Percentiles rank a stretch among this genome's conserved stretches.
Conservation (phyloP, 2,888 invertebrate genomes). For the Tenthredo amoena region DNA sequence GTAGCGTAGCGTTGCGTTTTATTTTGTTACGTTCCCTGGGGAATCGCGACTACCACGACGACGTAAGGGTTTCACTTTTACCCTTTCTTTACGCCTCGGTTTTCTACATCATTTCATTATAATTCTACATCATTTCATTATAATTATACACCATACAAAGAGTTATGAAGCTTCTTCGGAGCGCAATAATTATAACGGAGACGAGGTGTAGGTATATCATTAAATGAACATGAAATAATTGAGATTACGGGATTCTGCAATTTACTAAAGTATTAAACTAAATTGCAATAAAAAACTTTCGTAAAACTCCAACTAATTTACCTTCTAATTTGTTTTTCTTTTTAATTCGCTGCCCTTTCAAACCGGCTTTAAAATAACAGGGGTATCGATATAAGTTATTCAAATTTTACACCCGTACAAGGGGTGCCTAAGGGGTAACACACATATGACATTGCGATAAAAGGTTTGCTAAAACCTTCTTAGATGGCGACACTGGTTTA, state of each 20-base stretch:
- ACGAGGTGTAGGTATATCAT: not conserved
- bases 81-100: not conserved
- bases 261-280: not conserved
- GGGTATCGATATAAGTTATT: not conserved
- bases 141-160: not conserved
- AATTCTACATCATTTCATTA: not conserved
- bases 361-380: not conserved
- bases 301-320: not conserved
- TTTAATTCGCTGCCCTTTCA: not conserved
- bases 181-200: not conserved
- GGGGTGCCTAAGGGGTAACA: not conserved
- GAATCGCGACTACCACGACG: not conserved
- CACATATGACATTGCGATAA: constrained; percentile 8
- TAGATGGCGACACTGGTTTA: constrained; percentile 47
- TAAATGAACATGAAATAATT: not conserved
- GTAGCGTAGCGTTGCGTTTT: not conserved
- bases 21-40: not conserved
- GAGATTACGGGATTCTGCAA: not conserved
- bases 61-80: not conserved
- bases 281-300: not conserved
- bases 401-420: not conserved
- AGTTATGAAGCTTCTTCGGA: not conserved
- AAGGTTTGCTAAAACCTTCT: constrained; percentile 37
- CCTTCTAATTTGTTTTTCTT: not conserved
- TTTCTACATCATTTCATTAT: not conserved